Evolutionary conservation across 2,797 vertebrate species (phyloP).

Genomic region (Periophthalmus magnuspinnatus): DNA sequence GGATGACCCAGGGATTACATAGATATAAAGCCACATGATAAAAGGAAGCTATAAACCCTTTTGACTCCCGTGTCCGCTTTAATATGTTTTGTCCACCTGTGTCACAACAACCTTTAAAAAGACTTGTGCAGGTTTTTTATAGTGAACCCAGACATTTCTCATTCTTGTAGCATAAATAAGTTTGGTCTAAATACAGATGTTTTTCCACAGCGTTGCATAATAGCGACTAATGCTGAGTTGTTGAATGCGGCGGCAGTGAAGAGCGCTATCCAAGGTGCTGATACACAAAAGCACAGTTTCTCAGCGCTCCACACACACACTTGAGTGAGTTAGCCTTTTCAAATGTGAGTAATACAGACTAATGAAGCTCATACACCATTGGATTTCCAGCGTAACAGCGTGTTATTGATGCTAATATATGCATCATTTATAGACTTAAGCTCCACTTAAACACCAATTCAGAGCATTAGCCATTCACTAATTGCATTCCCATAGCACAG

Average conservation of each 20-base stretch:
- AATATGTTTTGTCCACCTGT: too few species aligned
- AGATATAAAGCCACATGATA: too few species aligned
- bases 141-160: neutral
- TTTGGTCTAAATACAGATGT: slow-evolving; percentile 3
- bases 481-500: slow-evolving; percentile 8
- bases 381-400: slow-evolving; percentile 5
- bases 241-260: neutral
- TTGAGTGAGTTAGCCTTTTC: neutral
- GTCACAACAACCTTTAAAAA: neutral
- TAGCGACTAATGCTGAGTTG: slow-evolving; percentile 14
- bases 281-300: slow-evolving; percentile 24
- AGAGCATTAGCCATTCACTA: slow-evolving; percentile 28
- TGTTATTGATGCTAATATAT: slow-evolving; percentile 9
- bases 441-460: slow-evolving; percentile 28
- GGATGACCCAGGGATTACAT: too few species aligned
- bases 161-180: neutral
- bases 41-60: too few species aligned
- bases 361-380: slow-evolving; percentile 13
- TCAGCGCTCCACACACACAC: neutral
- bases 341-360: slow-evolving; percentile 12
- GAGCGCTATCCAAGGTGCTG: slow-evolving; percentile 66
- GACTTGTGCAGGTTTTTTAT: neutral
- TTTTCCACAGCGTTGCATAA: neutral
- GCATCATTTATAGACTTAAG: slow-evolving; percentile 19
- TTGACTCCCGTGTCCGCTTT: too few species aligned